Evolutionary conservation across 1,140 invertebrate genomes (phyloP).

Genomic region (Dendrolimus punctatus): DNA sequence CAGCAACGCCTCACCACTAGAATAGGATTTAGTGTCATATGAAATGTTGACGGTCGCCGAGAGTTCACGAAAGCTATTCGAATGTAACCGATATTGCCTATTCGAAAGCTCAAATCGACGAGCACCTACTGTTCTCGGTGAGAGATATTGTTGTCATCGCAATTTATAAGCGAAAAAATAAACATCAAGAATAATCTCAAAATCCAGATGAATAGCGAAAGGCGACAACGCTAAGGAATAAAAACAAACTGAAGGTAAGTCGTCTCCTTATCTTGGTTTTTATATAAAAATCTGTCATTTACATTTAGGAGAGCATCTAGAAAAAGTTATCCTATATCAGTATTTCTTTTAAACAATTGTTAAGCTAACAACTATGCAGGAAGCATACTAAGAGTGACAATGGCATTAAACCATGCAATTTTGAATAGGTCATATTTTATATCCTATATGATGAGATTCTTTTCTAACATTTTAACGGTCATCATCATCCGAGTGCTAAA

Average conservation of each 20-base stretch:
- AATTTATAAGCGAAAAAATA: constrained; percentile 30
- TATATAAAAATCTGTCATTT: constrained; percentile 26
- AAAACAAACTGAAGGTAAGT: constrained; percentile 21
- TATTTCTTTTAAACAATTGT: constrained; percentile 17
- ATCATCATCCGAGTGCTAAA: no score
- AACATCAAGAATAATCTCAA: constrained; percentile 31
- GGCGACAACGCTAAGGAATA: constrained; percentile 14
- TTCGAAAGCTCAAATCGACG: background rate
- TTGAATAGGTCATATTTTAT: no score
- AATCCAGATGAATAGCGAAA: constrained; percentile 27
- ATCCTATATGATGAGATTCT: background rate
- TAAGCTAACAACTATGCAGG: background rate
- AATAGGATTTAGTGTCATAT: constrained; percentile 42
- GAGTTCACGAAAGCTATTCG: constrained; percentile 16
- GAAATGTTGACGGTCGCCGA: constrained; percentile 17
- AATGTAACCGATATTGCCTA: constrained; percentile 7
- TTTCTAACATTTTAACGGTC: no score
- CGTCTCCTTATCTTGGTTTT: constrained; percentile 19
- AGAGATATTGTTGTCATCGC: constrained; percentile 14
- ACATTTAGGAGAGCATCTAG: constrained; percentile 12
- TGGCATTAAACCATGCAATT: no score
- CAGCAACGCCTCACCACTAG: constrained; percentile 19
- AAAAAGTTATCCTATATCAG: constrained; percentile 12
- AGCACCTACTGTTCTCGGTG: background rate
- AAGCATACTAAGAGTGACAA: no score